A percentile compares a stretch with the other conserved stretches of the same genome.
phyloP scores from a whole-genome alignment of 2,888 invertebrate species.

The Apotomis betuletana region DNA sequence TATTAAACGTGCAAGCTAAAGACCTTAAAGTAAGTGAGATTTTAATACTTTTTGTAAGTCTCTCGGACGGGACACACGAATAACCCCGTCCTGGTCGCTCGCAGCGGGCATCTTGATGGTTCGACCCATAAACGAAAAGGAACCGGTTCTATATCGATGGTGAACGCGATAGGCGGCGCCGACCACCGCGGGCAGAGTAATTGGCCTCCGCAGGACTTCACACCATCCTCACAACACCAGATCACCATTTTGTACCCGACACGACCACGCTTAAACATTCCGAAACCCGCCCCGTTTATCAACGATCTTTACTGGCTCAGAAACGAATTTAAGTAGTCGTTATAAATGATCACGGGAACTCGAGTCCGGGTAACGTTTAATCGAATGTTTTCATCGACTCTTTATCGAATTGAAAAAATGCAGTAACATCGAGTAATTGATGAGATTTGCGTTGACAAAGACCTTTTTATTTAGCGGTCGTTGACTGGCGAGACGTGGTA shows the following conservation, averaged over 20 bases:
- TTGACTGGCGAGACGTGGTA: constrained; percentile 37
- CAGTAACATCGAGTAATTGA: constrained; percentile 34
- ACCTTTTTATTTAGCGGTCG: constrained; percentile 39
- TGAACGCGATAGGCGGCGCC: constrained; percentile 73
- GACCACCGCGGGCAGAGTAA: constrained; percentile 79
- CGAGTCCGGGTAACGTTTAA: constrained; percentile 59
- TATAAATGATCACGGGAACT: constrained; percentile 68
- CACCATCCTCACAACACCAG: constrained; percentile 61
- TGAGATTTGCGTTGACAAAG: constrained; percentile 35
- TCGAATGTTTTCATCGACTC: constrained; percentile 56
- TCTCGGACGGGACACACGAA: constrained; percentile 51
- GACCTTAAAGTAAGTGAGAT: constrained; percentile 10
- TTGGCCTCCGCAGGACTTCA: constrained; percentile 82
- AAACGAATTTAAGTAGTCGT: constrained; percentile 62
- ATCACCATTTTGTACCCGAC: constrained; percentile 37
- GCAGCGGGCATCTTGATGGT: constrained; percentile 57
- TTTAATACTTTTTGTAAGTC: constrained; percentile 13
- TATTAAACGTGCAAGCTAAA: background rate
- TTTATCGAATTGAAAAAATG: constrained; percentile 29
- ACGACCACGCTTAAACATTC: constrained; percentile 44
- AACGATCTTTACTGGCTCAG: constrained; percentile 32
- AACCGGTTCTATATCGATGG: constrained; percentile 79
- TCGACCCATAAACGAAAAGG: constrained; percentile 73
- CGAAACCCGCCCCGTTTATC: constrained; percentile 29
- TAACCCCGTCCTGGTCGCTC: constrained; percentile 49